Evolutionary conservation across 2,888 invertebrate genomes (phyloP), one percentile per base, ranked within the genome.

Genomic region (Meteorus colon): DNA sequence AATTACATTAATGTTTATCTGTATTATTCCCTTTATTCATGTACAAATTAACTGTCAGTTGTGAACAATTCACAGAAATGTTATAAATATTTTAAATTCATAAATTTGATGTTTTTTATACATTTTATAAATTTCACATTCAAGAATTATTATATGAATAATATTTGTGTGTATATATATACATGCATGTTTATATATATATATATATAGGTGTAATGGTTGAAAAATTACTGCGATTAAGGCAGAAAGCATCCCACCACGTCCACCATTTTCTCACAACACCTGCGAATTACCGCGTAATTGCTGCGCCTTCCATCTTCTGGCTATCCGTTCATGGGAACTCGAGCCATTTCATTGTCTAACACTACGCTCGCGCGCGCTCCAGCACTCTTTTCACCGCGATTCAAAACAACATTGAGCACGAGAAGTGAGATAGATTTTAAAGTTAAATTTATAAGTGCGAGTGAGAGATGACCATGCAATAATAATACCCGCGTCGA

Each of bases 251-350:
- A 88, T 86, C 85, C 83, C 84, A 76, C 78, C 78, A 84, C 84
- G 84, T 84, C 85, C 85, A 85, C 83, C 86, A 86, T 86, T 88
- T 86, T 87, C 87, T 87, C 86, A 85, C 87, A 88, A 87, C 88
- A 88, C 87, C 88, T 86, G 88, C 86, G 87, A 88, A 88, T 88
- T 86, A 87, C 86, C 81, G 87, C 86, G 87, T 87, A 88, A 88
- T 88, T 87, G 87, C 87, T 84, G 84, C 84, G 83, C 85, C 84
- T 84, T 84, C 84, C 81, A 78, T 80, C 80, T 80, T 82, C 83
- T 83, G 79, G 78, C 79, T 79, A 81, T 80, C 77, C 86, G 85
- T 86, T 84, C 87, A 87, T 87, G 87, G 86, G 87, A 88, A 88
- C 86, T 82, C 82, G 82, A 83, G 82, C 79, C 80, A 81, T 84